Evolutionary conservation across 2,888 invertebrate species (phyloP).

Genomic region (Acrobasis repandana): DNA sequence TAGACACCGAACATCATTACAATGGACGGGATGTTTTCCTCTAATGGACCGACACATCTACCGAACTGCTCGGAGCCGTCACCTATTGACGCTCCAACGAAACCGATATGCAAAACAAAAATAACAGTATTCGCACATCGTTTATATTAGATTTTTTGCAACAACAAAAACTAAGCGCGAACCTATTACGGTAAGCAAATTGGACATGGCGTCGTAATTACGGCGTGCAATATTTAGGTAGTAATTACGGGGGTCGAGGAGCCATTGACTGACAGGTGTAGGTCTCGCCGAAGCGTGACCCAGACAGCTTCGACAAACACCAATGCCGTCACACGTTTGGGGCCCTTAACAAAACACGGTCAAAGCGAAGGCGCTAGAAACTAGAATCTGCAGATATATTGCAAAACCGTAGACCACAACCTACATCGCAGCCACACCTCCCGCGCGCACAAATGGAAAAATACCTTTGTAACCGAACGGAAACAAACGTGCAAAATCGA

Average conservation of each 20-base stretch:
- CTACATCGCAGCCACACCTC: slow-evolving; percentile 56
- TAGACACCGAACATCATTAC: slow-evolving; percentile 68
- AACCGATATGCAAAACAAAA: slow-evolving; percentile 73
- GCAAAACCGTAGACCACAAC: slow-evolving; percentile 56
- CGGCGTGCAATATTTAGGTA: slow-evolving; percentile 64
- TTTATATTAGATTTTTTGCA: slow-evolving; percentile 62
- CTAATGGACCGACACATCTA: slow-evolving; percentile 65
- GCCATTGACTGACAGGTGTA: slow-evolving; percentile 51
- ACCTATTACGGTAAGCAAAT: slow-evolving; percentile 71
- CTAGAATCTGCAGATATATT: not conserved
- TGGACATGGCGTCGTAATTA: slow-evolving; percentile 69
- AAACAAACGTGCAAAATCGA: slow-evolving; percentile 69
- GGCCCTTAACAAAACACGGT: slow-evolving; percentile 51
- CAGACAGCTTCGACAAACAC: slow-evolving; percentile 32
- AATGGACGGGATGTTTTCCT: slow-evolving; percentile 68
- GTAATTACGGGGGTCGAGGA: slow-evolving; percentile 56
- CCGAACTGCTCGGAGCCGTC: slow-evolving; percentile 46
- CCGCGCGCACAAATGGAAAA: slow-evolving; percentile 57
- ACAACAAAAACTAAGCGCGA: slow-evolving; percentile 61
- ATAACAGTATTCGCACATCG: slow-evolving; percentile 74
- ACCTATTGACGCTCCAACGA: slow-evolving; percentile 61
- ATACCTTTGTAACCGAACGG: slow-evolving; percentile 54
- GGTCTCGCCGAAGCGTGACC: slow-evolving; percentile 43
- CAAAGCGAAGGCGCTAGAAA: slow-evolving; percentile 43
- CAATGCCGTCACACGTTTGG: slow-evolving; percentile 37